phyloP scores from a whole-genome alignment of 2,113 vertebrate genomes.

The Donacobius atricapilla region DNA sequence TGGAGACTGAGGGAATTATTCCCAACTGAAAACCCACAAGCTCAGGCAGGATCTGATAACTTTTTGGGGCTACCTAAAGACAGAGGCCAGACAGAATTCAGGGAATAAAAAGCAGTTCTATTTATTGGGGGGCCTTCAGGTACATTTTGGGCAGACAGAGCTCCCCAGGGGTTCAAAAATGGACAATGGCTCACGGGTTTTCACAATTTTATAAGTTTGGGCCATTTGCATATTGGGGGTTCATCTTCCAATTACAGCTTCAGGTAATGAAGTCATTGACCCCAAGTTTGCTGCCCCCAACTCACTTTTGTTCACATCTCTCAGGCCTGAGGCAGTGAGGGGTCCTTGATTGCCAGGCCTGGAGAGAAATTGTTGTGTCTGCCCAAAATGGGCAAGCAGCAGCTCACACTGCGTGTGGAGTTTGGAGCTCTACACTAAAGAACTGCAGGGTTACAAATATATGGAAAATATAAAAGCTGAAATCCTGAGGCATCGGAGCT shows the following conservation, averaged over 20 bases:
- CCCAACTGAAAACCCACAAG: background rate
- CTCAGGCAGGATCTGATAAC: background rate
- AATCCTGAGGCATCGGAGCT: background rate
- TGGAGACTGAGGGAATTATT: background rate
- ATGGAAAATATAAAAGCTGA: background rate
- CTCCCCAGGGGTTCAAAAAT: background rate
- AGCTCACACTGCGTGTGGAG: background rate
- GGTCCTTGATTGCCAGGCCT: background rate
- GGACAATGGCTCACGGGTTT: background rate
- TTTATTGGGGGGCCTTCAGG: background rate
- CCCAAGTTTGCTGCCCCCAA: background rate
- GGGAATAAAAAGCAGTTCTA: background rate
- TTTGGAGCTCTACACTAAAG: background rate
- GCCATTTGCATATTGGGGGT: background rate
- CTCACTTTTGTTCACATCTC: background rate
- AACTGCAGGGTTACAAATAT: fast-evolving
- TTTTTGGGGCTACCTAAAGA: background rate
- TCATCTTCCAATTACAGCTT: background rate
- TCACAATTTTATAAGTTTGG: background rate
- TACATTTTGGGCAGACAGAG: background rate
- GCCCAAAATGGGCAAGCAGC: background rate
- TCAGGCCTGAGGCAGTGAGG: background rate
- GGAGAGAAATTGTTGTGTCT: background rate
- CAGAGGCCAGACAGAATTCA: background rate
- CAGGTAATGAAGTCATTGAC: background rate